Conservation (phyloP, 1,140 invertebrate species). For the Luehdorfia chinensis region DNA sequence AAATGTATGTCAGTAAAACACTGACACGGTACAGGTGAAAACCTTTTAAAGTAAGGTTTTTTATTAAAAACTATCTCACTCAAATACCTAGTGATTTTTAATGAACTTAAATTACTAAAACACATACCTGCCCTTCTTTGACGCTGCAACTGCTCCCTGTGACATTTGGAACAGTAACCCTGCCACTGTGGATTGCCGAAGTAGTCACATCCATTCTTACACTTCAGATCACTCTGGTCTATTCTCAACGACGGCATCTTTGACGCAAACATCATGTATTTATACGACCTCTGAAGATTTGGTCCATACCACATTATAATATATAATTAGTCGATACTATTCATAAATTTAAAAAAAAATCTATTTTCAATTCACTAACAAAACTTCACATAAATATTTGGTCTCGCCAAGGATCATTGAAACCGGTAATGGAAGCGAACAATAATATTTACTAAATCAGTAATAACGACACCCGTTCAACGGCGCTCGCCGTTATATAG, state of each 20-base stretch:
- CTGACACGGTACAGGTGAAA: too few relatives aligned
- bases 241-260: constrained; percentile 87
- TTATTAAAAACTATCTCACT: too few relatives aligned
- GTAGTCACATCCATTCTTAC: constrained; percentile 96
- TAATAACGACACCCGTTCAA: constrained; percentile 54
- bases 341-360: constrained; percentile 15
- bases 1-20: too few relatives aligned
- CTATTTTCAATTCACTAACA: too few relatives aligned
- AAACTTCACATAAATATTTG: too few relatives aligned
- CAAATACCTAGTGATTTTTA: too few relatives aligned
- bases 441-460: constrained; percentile 37
- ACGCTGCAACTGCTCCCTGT: constrained; percentile 82
- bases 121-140: constrained; percentile 77
- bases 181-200: constrained; percentile 98
- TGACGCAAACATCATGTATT: constrained; percentile 82
- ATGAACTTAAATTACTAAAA: too few relatives aligned
- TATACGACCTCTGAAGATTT: constrained; percentile 73
- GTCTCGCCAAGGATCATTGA: too few relatives aligned
- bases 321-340: too few relatives aligned
- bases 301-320: constrained; percentile 68
- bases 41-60: too few relatives aligned
- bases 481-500: constrained; percentile 65
- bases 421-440: too few relatives aligned
- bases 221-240: constrained; percentile 91
- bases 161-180: constrained; percentile 96